Conservation (phyloP, 2,888 invertebrate species). For the Eupsilia transversa region DNA sequence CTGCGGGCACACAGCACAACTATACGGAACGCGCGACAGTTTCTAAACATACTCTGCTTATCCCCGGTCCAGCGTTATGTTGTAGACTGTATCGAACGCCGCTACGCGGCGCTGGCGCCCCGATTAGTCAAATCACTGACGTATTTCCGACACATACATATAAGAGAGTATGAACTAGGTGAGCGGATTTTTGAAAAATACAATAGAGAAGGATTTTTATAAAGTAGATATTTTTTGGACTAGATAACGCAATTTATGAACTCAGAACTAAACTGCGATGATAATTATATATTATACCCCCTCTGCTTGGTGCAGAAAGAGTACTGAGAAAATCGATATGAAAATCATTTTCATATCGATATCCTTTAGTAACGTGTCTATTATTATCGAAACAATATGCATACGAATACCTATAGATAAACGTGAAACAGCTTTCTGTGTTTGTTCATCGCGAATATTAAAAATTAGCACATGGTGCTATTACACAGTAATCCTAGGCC, state of each 20-base stretch:
- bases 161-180: too few relatives aligned
- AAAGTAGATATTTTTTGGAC: neutral
- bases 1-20: too few relatives aligned
- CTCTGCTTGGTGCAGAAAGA: slow-evolving; percentile 1
- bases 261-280: neutral
- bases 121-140: too few relatives aligned
- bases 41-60: too few relatives aligned
- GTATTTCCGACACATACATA: too few relatives aligned
- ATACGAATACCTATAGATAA: slow-evolving; percentile 31
- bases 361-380: neutral
- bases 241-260: neutral
- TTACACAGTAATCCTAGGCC: neutral
- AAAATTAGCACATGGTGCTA: slow-evolving; percentile 1
- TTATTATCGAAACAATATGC: slow-evolving; percentile 5
- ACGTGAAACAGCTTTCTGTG: slow-evolving; percentile 21
- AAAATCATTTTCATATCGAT: slow-evolving; percentile 23
- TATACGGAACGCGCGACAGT: too few relatives aligned
- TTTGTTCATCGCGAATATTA: slow-evolving; percentile 21
- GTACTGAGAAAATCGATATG: slow-evolving; percentile 1
- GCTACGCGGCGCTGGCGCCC: too few relatives aligned
- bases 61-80: too few relatives aligned
- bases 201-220: too few relatives aligned
- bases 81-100: too few relatives aligned
- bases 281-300: too few relatives aligned
- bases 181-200: too few relatives aligned